phyloP scores from a whole-genome alignment of 1,140 invertebrate genomes.

The Drosophila carrolli region DNA sequence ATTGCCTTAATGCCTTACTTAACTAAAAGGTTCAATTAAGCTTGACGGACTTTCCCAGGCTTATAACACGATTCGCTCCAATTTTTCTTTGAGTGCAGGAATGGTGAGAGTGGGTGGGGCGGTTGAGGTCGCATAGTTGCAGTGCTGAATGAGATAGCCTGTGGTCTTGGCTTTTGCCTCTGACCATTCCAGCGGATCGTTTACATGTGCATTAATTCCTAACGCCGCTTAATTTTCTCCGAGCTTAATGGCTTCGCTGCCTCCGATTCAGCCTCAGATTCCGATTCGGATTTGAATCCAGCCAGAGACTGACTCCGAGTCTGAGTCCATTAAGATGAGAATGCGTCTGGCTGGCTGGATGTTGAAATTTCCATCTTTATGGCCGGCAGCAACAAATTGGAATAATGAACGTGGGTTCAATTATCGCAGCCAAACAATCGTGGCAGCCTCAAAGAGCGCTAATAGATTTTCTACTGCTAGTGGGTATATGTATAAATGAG shows the following conservation, averaged over 20 bases:
- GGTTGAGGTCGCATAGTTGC: conserved; percentile 41
- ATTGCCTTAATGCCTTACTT: too few species aligned
- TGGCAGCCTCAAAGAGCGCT: conserved; percentile 65
- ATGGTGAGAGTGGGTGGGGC: conserved; percentile 20
- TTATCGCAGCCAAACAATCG: conserved; percentile 80
- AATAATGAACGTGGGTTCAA: conserved; percentile 82
- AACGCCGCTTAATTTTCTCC: conserved; percentile 77
- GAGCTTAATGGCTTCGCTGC: conserved; percentile 30
- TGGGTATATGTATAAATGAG: not conserved
- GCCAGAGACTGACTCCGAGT: conserved; percentile 5
- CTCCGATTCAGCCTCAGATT: not conserved
- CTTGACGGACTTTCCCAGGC: too few species aligned
- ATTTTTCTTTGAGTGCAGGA: conserved; percentile 1
- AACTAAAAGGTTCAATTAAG: too few species aligned
- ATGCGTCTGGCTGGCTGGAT: conserved; percentile 53
- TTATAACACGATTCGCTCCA: too few species aligned
- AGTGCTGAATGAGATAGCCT: conserved; percentile 31
- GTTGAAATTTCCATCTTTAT: conserved; percentile 44
- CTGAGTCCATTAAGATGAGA: conserved; percentile 62
- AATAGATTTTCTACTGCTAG: conserved; percentile 78
- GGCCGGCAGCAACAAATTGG: conserved; percentile 66
- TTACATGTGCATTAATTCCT: conserved; percentile 79
- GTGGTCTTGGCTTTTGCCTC: conserved; percentile 17
- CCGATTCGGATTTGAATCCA: conserved; percentile 14
- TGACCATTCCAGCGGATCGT: conserved; percentile 44